phyloP scores from a whole-genome alignment of 2,888 invertebrate species.

The Acrobasis repandana region DNA sequence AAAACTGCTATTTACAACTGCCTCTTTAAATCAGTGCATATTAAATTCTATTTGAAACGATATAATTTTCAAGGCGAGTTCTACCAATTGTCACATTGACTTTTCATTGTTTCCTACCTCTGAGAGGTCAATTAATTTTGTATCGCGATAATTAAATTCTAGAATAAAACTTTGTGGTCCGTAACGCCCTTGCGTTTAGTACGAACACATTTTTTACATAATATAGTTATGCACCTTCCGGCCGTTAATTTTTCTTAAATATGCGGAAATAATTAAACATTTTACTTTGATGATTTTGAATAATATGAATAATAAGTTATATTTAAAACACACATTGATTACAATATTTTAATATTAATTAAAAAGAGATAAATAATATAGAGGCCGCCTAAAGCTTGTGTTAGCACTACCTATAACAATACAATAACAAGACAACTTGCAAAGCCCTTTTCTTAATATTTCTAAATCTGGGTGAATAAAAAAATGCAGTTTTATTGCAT shows the following conservation, averaged over 20 bases:
- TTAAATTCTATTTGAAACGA: no score
- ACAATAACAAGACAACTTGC: no score
- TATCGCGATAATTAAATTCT: not conserved
- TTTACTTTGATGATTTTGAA: not conserved
- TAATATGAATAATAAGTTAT: not conserved
- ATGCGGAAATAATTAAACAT: not conserved
- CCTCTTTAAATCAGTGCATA: no score
- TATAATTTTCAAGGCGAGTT: not conserved
- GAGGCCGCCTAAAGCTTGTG: no score
- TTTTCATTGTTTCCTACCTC: not conserved
- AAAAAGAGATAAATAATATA: no score
- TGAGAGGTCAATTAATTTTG: constrained; percentile 3
- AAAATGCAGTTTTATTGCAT: no score
- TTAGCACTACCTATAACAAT: no score
- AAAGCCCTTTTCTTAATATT: no score
- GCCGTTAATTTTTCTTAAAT: constrained; percentile 1
- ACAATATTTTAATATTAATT: no score
- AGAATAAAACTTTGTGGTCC: not conserved
- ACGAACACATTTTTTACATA: constrained; percentile 9
- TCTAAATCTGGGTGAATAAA: no score
- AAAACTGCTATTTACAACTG: no score
- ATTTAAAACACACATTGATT: not conserved
- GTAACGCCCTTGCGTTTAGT: constrained; percentile 7
- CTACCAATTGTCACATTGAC: not conserved
- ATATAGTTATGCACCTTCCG: constrained; percentile 10